phyloP scores from a whole-genome alignment of 2,888 invertebrate species.

The Thalpophila matura region DNA sequence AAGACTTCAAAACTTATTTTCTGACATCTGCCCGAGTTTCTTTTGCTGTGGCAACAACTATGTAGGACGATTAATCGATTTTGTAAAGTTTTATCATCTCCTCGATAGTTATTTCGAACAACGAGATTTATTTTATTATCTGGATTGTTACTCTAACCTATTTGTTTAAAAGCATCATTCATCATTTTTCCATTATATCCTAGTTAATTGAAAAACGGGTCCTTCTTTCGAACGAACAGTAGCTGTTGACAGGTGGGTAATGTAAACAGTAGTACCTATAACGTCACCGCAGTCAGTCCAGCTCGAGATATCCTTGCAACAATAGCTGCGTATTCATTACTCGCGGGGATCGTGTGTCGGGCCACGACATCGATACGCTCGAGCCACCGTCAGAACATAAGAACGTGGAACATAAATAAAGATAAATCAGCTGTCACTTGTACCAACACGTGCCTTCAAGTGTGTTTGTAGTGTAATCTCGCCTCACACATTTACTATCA shows the following conservation, averaged over 20 bases:
- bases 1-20: constrained; percentile 37
- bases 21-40: constrained; percentile 37
- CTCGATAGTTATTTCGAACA: constrained; percentile 45
- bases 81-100: constrained; percentile 14
- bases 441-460: constrained; percentile 51
- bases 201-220: constrained; percentile 5
- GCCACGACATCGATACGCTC: constrained; percentile 65
- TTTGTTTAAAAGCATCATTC: constrained; percentile 17
- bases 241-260: constrained; percentile 38
- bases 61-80: constrained; percentile 41
- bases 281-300: constrained; percentile 44
- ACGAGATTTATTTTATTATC: constrained; percentile 20
- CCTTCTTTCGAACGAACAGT: constrained; percentile 31
- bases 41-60: constrained; percentile 36
- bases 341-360: constrained; percentile 73
- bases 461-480: constrained; percentile 24
- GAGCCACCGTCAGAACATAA: constrained; percentile 41
- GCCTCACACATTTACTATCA: constrained; percentile 17
- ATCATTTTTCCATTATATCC: constrained; percentile 13
- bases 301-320: constrained; percentile 72
- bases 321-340: constrained; percentile 82
- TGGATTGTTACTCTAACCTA: not conserved
- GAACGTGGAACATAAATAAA: constrained; percentile 50
- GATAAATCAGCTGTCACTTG: constrained; percentile 62
- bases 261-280: constrained; percentile 30